Evolutionary conservation across 1,140 invertebrate genomes (phyloP), one percentile per base, ranked within the genome.

Genomic region (Glossosoma conforme): DNA sequence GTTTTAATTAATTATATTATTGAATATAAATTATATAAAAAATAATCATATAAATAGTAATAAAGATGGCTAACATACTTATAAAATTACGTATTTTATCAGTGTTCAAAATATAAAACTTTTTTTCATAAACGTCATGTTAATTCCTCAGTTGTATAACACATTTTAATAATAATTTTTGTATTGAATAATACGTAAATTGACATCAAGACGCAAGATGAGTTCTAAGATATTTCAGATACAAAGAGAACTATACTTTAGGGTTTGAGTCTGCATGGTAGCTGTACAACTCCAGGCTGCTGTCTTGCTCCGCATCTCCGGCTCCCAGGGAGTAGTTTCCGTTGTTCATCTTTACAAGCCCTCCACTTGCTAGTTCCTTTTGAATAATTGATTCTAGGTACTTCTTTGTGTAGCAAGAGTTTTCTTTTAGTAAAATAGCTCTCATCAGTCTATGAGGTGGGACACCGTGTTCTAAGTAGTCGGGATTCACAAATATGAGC

Each of bases 401-500:
- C 44, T 81, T 81, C 48, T 80, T 78, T 0, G 79, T 77, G 45
- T 83, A 85, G 41, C 78, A 75, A 28, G 78, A 76, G 15, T 69
- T 78, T 38, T 84, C 77, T 60, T 82, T 80, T 15, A 79, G 74
- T 24, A 78, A 64, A 28, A 86, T 74, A 37, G 81, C 80, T 58
- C 76, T 77, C 8, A 85, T 72, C 21, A 88, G 69, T 60, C 82
- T 78, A 30, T 69, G 67, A 36, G 77, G 76, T 6, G 83, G 82
- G 25, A 87, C 82, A 11, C 85, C 84, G 61, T 79, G 77, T 65
- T 84, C 80, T 19, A 84, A 68, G 58, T 83, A 86, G 67, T 83
- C 83, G 9, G 83, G 81, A 62, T 86, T 83, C 54, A 81, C 74
- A 49, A 83, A 75, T 24, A 86, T 79, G 20, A 87, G 66, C 59